Percentiles rank a stretch among this genome's conserved stretches.
Conservation (phyloP, 2,888 invertebrate species). For the Monopis laevigella region DNA sequence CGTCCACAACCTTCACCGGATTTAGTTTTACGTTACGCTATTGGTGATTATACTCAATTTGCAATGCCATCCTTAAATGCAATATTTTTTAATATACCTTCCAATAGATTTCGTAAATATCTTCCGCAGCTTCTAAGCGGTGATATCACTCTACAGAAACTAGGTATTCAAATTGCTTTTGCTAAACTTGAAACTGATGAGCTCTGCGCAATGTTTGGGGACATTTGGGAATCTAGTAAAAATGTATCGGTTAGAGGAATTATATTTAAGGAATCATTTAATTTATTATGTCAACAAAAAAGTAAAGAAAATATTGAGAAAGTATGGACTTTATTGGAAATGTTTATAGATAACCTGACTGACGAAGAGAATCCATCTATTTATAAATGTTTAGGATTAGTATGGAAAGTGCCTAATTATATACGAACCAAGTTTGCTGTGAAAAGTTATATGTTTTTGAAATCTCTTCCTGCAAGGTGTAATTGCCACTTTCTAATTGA, state of each 20-base stretch:
- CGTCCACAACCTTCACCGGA: conserved; percentile 39
- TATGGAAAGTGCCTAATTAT: conserved; percentile 26
- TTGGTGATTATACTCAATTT: conserved; percentile 43
- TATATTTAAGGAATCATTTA: conserved; percentile 33
- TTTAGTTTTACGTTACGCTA: conserved; percentile 33
- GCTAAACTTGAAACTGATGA: conserved; percentile 29
- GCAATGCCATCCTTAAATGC: conserved; percentile 40
- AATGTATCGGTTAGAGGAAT: conserved; percentile 38
- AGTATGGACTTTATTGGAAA: conserved; percentile 32
- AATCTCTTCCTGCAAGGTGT: conserved; percentile 23
- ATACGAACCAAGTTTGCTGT: conserved; percentile 30
- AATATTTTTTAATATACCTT: conserved; percentile 33
- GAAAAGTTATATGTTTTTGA: conserved; percentile 34
- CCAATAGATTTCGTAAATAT: background rate
- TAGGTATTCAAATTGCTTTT: conserved; percentile 38
- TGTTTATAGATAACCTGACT: conserved; percentile 36
- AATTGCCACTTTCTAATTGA: conserved; percentile 22
- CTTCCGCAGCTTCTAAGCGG: background rate
- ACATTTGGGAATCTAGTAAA: conserved; percentile 35
- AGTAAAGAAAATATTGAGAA: conserved; percentile 24
- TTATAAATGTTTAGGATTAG: conserved; percentile 28
- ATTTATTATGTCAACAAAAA: conserved; percentile 32
- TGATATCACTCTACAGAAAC: conserved; percentile 38
- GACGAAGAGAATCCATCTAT: conserved; percentile 37
- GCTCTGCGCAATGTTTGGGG: conserved; percentile 28